Base-by-base conservation (phyloP, 2,797 vertebrate genomes). In the Liparis tanakae region DNA sequence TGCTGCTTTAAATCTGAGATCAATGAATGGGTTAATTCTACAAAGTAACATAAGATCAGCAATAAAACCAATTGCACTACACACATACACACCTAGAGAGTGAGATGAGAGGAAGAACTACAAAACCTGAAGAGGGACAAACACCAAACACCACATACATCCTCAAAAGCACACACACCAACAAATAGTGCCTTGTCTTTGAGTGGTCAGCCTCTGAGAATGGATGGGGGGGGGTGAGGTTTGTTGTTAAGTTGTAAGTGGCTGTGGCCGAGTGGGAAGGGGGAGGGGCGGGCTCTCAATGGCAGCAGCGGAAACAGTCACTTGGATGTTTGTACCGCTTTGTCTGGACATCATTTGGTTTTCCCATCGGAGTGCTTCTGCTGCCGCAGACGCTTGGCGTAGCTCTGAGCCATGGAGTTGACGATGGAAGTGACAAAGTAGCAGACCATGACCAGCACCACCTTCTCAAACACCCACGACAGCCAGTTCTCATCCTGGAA, bases 361-460 rank as follows among this genome's bases (percentile, higher is more conserved):
- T 99, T 99, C 92, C 97, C 97, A 85, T 98, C 96, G 0, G 94
- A 96, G 93, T 95, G 94, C 87, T 94, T 94, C 91, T 92, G 95
- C 93, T 97, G 97, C 89, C 98, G 98, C 90, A 96, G 93, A 60
- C 97, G 94, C 90, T 98, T 99, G 93, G 94, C 95, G 74, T 99
- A 98, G 92, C 97, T 99, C 89, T 99, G 98, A 79, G 98, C 98
- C 98, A 97, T 99, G 87, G 98, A 99, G 95, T 99, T 98, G 93
- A 99, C 90, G 86, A 99, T 99, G 87, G 98, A 99, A 56, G 96
- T 94, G 93, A 99, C 95, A 86, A 99, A 99, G 90, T 99, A 99
- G 94, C 95, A 97, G 91, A 99, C 97, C 98, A 99, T 99, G 84
- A 97, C 90, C 84, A 98, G 96, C 72, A 99, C 97, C 94, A 99